Percentiles rank a stretch among this genome's conserved stretches.
Evolutionary conservation across 2,888 invertebrate genomes (phyloP).

Genomic region (Alsophila aescularia): DNA sequence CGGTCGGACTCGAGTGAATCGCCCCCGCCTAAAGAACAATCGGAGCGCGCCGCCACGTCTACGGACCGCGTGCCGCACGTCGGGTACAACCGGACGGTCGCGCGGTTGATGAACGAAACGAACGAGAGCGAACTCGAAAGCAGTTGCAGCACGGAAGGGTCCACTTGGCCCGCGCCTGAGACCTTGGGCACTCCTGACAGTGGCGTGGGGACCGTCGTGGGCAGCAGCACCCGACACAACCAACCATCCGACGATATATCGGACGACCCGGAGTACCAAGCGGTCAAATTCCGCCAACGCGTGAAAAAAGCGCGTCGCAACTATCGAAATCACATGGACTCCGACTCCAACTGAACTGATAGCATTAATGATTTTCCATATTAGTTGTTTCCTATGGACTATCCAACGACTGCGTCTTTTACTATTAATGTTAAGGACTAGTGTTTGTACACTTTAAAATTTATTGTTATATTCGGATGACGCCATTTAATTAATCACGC

Average conservation of each 20-base stretch:
- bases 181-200: conserved; percentile 67
- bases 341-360: conserved; percentile 85
- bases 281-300: conserved; percentile 82
- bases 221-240: conserved; percentile 63
- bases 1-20: conserved; percentile 75
- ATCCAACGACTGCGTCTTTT: conserved; percentile 44
- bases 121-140: conserved; percentile 81
- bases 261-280: conserved; percentile 78
- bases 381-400: conserved; percentile 32
- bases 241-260: conserved; percentile 65
- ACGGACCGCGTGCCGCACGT: conserved; percentile 55
- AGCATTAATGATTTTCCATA: background rate
- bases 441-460: conserved; percentile 29
- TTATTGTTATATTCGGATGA: conserved; percentile 9
- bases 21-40: conserved; percentile 61
- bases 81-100: conserved; percentile 66
- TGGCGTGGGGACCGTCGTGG: conserved; percentile 66
- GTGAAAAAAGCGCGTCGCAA: conserved; percentile 86
- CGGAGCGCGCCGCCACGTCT: conserved; percentile 53
- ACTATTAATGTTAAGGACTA: conserved; percentile 40
- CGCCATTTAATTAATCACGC: conserved; percentile 11
- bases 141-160: conserved; percentile 74
- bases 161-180: conserved; percentile 58
- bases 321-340: conserved; percentile 87
- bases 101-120: conserved; percentile 78